These are phyloP conservation scores for Drosophila acutilabella DNA, from an alignment of 2,888 invertebrate species.

Conservation along the genomic window DNA sequence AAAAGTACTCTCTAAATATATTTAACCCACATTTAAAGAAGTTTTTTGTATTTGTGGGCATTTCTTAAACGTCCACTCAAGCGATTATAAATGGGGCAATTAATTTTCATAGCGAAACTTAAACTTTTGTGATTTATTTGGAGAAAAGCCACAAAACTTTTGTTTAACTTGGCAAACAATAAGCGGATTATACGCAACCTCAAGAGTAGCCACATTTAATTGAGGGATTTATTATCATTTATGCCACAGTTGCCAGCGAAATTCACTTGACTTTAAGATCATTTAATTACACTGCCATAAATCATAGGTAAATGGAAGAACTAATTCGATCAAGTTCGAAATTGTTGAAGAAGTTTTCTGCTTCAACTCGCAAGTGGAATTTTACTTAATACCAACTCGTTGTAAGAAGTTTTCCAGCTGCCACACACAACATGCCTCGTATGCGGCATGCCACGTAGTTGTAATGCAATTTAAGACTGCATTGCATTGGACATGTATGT, in stretches of 20 bases:
- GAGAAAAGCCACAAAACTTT: constrained; percentile 18
- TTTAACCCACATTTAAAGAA: constrained; percentile 28
- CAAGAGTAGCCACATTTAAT: constrained; percentile 1
- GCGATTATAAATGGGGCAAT: constrained; percentile 54
- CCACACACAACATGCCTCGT: constrained; percentile 1
- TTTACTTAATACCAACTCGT: not conserved
- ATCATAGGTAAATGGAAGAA: not conserved
- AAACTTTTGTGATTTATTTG: constrained; percentile 26
- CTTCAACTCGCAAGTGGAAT: constrained; percentile 1
- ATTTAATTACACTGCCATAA: not conserved
- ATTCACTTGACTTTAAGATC: not conserved
- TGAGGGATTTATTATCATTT: constrained; percentile 3
- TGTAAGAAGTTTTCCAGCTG: constrained; percentile 3
- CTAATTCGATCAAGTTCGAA: not conserved
- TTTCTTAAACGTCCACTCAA: constrained; percentile 3
- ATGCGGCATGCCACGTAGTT: constrained; percentile 3
- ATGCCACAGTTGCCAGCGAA: not conserved
- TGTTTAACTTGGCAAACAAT: constrained; percentile 20
- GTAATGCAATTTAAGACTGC: constrained; percentile 36
- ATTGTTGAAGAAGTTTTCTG: not conserved
- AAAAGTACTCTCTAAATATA: constrained; percentile 1
- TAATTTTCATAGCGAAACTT: constrained; percentile 43
- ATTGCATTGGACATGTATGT: constrained; percentile 26
- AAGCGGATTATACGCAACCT: constrained; percentile 26
- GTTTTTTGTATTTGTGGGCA: constrained; percentile 12